phyloP scores from a whole-genome alignment of 2,888 invertebrate genomes.

The Cyrtodaria siliqua region DNA sequence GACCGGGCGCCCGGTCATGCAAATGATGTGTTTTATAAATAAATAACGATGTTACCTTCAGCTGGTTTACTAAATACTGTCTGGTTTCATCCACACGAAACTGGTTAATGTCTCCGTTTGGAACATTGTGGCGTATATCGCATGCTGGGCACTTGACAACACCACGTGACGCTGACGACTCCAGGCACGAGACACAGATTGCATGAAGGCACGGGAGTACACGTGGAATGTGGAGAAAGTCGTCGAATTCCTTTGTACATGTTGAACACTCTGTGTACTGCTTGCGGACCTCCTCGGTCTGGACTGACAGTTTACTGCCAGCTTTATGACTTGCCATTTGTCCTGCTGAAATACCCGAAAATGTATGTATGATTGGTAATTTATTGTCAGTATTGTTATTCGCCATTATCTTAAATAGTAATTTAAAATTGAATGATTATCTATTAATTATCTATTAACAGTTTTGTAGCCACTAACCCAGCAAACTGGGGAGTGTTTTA shows the following conservation, averaged over 20 bases:
- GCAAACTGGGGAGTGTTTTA: no score
- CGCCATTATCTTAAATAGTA: no score
- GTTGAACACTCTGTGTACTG: slow-evolving; percentile 60
- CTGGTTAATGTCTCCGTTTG: slow-evolving; percentile 52
- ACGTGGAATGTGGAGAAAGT: slow-evolving; percentile 60
- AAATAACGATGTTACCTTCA: slow-evolving; percentile 22
- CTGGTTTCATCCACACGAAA: slow-evolving; percentile 64
- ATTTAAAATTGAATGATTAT: no score
- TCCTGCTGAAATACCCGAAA: no score
- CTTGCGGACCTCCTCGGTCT: slow-evolving; percentile 47
- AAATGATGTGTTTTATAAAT: no score
- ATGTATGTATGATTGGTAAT: no score
- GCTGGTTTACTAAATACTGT: slow-evolving; percentile 43
- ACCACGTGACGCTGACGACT: slow-evolving; percentile 60
- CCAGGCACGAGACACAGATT: slow-evolving; percentile 66
- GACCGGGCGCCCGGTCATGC: no score
- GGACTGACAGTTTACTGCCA: slow-evolving; percentile 41
- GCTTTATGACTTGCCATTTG: no score
- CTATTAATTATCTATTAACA: no score
- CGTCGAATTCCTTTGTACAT: slow-evolving; percentile 68
- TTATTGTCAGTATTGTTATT: no score
- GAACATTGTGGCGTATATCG: slow-evolving; percentile 59
- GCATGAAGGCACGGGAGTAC: slow-evolving; percentile 70
- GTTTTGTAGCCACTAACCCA: no score
- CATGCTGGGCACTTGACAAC: slow-evolving; percentile 65